Evolutionary conservation across 2,113 vertebrate species (phyloP).

Genomic region (Coregonus clupeaformis): DNA sequence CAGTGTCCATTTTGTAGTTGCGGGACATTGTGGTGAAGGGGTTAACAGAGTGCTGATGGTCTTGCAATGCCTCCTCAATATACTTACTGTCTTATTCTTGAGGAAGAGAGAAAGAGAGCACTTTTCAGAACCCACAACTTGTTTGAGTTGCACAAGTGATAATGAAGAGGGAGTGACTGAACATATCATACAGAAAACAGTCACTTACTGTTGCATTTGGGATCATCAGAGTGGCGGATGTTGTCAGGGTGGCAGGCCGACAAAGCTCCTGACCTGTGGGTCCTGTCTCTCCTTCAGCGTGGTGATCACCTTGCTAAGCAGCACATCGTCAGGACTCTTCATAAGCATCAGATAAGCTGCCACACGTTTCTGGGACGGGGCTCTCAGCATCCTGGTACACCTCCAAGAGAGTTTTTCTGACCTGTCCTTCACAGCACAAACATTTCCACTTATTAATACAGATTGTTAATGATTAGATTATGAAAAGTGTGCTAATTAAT

Average conservation of each 20-base stretch:
- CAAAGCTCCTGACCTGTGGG: conserved; percentile 84
- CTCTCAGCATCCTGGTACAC: conserved; percentile 66
- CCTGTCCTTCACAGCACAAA: conserved; percentile 59
- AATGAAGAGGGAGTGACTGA: neutral
- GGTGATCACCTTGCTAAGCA: conserved; percentile 63
- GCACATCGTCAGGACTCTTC: conserved; percentile 71
- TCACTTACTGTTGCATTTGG: conserved; percentile 70
- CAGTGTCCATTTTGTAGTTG: conserved; percentile 74
- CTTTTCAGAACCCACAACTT: neutral
- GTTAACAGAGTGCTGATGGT: conserved; percentile 55
- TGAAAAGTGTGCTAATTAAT: too few relatives aligned
- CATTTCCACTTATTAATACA: neutral
- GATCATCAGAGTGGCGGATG: conserved; percentile 75
- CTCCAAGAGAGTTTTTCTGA: conserved; percentile 70
- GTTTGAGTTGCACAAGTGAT: neutral
- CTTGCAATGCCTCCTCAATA: conserved; percentile 72
- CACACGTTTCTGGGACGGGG: conserved; percentile 80
- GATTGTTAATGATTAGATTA: neutral
- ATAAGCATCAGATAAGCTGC: conserved; percentile 87
- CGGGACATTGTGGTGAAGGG: conserved; percentile 77
- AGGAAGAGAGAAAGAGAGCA: conserved; percentile 6
- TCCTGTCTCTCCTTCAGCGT: conserved; percentile 66
- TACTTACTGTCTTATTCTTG: conserved; percentile 69
- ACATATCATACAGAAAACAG: neutral
- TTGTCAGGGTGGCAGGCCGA: conserved; percentile 87